phyloP scores from a whole-genome alignment of 2,888 invertebrate species.

The Drosophila bunnanda region DNA sequence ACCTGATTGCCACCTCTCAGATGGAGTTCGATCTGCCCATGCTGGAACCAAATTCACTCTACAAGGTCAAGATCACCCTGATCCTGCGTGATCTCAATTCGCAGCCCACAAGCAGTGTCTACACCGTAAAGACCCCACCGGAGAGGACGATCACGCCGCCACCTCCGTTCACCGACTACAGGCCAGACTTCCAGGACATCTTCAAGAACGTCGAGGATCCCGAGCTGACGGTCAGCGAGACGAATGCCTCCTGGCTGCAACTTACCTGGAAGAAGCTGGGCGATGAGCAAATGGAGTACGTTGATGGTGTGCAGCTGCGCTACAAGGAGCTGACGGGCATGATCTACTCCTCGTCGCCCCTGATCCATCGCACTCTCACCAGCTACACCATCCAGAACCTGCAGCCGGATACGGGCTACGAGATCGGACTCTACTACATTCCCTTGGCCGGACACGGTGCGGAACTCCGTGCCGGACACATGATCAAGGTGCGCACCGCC shows the following conservation, averaged over 20 bases:
- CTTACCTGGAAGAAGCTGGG: slow-evolving; percentile 93
- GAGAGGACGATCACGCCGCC: slow-evolving; percentile 85
- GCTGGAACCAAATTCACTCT: slow-evolving; percentile 91
- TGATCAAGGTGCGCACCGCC: slow-evolving; percentile 89
- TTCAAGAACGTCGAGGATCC: slow-evolving; percentile 89
- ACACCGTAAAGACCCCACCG: slow-evolving; percentile 89
- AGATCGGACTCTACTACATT: slow-evolving; percentile 92
- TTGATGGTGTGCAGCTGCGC: slow-evolving; percentile 94
- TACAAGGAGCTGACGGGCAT: slow-evolving; percentile 93
- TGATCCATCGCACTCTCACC: slow-evolving; percentile 93
- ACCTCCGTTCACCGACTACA: slow-evolving; percentile 81
- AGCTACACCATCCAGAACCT: slow-evolving; percentile 91
- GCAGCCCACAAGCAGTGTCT: slow-evolving; percentile 91
- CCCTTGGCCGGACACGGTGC: slow-evolving; percentile 92
- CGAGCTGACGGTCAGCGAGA: slow-evolving; percentile 89
- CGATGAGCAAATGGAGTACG: slow-evolving; percentile 92
- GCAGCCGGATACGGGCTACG: slow-evolving; percentile 91
- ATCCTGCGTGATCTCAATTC: slow-evolving; percentile 91
- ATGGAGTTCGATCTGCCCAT: slow-evolving; percentile 93
- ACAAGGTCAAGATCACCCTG: slow-evolving; percentile 92
- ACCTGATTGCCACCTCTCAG: slow-evolving; percentile 93
- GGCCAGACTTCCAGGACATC: slow-evolving; percentile 84
- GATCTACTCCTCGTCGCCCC: slow-evolving; percentile 92
- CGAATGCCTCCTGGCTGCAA: slow-evolving; percentile 91
- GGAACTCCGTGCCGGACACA: slow-evolving; percentile 90